Conservation (phyloP, 2,888 invertebrate genomes). For the Acrocera orbiculus region DNA sequence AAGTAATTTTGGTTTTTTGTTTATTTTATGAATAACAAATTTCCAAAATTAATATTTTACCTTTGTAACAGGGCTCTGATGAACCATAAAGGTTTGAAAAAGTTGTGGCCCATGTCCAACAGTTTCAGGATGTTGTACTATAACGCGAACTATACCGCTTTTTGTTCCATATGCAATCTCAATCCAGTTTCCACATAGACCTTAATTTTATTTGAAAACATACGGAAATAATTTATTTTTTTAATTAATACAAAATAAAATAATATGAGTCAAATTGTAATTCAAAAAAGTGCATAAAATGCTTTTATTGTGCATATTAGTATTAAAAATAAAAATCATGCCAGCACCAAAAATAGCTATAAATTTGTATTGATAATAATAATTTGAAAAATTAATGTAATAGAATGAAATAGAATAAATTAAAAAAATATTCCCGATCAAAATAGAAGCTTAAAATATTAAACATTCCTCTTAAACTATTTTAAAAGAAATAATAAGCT, state of each 20-base stretch:
- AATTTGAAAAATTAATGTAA: too few species aligned
- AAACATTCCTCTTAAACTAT: too few species aligned
- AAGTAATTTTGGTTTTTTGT: too few species aligned
- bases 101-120: constrained; percentile 96
- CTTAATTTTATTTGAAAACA: constrained; percentile 38
- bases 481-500: too few species aligned
- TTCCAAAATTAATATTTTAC: constrained; percentile 29
- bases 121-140: constrained; percentile 97
- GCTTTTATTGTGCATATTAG: constrained; percentile 1
- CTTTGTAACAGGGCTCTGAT: constrained; percentile 89
- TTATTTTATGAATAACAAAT: constrained; percentile 3
- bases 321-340: constrained; percentile 8
- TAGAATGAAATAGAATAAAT: too few species aligned
- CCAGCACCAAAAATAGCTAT: constrained; percentile 17
- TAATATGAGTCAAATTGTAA: constrained; percentile 1
- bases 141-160: constrained; percentile 87
- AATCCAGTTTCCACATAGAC: constrained; percentile 96
- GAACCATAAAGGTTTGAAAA: constrained; percentile 95
- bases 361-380: too few species aligned
- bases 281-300: constrained; percentile 6
- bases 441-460: too few species aligned
- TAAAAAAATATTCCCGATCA: too few species aligned
- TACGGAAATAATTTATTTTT: neutral
- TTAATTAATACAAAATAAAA: neutral
- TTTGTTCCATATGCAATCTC: constrained; percentile 98